Conservation (phyloP, 37 sponge, comb jelly and placozoan species). For the Petrosia ficiformis region DNA sequence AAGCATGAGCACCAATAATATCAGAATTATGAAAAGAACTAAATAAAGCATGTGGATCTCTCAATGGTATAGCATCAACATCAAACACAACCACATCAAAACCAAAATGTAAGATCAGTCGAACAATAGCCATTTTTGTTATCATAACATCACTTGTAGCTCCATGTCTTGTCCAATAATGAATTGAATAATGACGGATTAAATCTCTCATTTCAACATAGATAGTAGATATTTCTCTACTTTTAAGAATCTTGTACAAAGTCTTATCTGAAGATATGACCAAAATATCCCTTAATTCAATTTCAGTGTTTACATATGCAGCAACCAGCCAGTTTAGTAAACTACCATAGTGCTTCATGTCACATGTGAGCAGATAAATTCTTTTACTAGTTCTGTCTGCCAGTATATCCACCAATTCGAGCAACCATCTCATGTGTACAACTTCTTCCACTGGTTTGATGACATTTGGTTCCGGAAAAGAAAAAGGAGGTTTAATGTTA, state of each 20-base stretch:
- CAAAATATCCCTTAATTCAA: slow-evolving; percentile 24
- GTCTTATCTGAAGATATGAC: slow-evolving; percentile 24
- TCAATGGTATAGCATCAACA: slow-evolving; percentile 38
- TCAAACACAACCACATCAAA: slow-evolving; percentile 41
- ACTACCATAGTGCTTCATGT: slow-evolving; percentile 1
- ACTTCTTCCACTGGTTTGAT: slow-evolving; percentile 7
- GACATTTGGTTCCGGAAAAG: neutral
- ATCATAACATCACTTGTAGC: neutral
- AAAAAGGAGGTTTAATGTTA: neutral
- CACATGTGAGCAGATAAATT: slow-evolving; percentile 2
- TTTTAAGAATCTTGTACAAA: slow-evolving; percentile 1
- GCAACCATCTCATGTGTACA: neutral
- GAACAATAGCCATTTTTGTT: slow-evolving; percentile 3
- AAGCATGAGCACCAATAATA: slow-evolving; percentile 31
- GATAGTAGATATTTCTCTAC: neutral
- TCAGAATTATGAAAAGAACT: slow-evolving; percentile 17
- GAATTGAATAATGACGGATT: too few species aligned
- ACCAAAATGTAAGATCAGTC: slow-evolving; percentile 45
- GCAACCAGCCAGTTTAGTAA: slow-evolving; percentile 51
- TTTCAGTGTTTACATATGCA: neutral
- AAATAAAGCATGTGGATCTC: slow-evolving; percentile 24
- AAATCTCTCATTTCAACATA: slow-evolving; percentile 6
- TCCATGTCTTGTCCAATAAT: too few species aligned
- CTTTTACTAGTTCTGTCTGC: neutral
- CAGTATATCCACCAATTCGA: neutral